Conservation (phyloP, 2,113 vertebrate genomes). For the Chaenogobius annularis region DNA sequence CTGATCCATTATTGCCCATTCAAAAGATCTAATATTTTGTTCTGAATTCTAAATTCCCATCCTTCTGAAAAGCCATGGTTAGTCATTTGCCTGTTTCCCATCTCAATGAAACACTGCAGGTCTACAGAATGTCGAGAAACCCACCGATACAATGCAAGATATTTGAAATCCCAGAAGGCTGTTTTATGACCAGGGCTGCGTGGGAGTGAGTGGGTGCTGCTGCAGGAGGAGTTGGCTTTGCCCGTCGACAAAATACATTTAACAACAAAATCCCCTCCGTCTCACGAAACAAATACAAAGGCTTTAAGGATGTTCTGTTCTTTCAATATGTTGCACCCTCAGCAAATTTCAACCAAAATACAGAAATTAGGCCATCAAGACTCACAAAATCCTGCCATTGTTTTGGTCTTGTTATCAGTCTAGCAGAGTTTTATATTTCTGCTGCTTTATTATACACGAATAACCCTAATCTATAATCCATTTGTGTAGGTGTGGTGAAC, state of each 20-base stretch:
- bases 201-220: constrained; percentile 9
- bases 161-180: neutral
- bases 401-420: neutral
- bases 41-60: too few relatives aligned
- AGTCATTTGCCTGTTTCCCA: too few relatives aligned
- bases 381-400: neutral
- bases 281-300: neutral
- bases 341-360: neutral
- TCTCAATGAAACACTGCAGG: neutral
- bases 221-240: neutral
- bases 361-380: neutral
- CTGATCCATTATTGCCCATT: too few relatives aligned
- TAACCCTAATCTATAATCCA: neutral
- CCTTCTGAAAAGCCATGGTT: neutral
- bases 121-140: neutral
- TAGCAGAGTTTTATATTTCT: neutral
- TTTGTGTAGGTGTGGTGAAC: neutral
- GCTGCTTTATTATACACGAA: neutral
- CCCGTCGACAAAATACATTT: constrained; percentile 1
- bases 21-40: too few relatives aligned
- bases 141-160: neutral
- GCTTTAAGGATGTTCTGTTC: constrained; percentile 6
- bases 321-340: neutral
- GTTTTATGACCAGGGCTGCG: neutral
- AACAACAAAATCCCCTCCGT: neutral